These are phyloP conservation scores for Chymomyza amoena DNA, from an alignment of 2,888 invertebrate genomes.

Conservation along the genomic window DNA sequence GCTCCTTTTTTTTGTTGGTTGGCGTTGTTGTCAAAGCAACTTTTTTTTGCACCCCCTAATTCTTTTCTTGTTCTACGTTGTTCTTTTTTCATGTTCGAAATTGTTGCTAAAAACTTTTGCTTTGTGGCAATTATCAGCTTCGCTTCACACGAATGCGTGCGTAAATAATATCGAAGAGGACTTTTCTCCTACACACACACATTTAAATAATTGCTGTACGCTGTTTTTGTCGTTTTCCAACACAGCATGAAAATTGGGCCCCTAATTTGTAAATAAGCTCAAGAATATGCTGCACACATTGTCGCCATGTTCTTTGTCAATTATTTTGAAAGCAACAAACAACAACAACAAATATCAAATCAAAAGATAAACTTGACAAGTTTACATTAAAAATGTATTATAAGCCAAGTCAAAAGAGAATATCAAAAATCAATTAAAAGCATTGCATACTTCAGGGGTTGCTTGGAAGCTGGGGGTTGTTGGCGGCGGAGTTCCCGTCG, in stretches of 20 bases:
- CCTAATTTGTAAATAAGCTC: background rate
- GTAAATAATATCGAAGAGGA: constrained; percentile 38
- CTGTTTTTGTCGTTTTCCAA: background rate
- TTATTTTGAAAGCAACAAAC: background rate
- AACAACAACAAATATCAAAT: background rate
- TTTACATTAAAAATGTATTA: background rate
- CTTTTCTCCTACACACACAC: background rate
- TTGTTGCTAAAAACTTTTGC: constrained; percentile 47
- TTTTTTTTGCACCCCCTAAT: constrained; percentile 28
- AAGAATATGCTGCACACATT: background rate
- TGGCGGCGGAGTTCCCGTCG: background rate
- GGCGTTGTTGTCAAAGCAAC: constrained; percentile 60
- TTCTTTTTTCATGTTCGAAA: constrained; percentile 5
- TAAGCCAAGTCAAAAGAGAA: background rate
- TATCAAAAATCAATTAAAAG: background rate
- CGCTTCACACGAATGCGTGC: constrained; percentile 67
- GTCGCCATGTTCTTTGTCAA: background rate
- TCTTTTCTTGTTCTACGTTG: constrained; percentile 16
- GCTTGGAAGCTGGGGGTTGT: background rate
- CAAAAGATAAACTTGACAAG: background rate
- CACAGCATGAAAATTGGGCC: background rate
- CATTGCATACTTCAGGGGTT: background rate
- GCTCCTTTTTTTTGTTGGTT: constrained; percentile 7
- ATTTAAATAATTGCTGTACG: background rate
- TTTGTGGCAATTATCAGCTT: constrained; percentile 69